phyloP scores from a whole-genome alignment of 1,140 invertebrate genomes.

The Lepidurus arcticus region DNA sequence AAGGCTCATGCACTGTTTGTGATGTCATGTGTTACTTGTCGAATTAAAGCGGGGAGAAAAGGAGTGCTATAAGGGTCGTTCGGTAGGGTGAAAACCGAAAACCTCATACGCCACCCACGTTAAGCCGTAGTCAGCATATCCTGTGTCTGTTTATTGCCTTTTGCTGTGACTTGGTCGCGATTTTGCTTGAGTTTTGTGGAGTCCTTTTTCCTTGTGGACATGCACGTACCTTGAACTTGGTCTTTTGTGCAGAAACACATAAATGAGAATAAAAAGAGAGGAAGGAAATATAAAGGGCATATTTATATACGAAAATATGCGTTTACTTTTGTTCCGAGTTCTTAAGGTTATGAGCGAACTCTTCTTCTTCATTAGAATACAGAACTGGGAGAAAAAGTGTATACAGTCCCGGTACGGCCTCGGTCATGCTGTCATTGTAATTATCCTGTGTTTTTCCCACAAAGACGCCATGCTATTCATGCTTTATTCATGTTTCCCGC shows the following conservation, averaged over 20 bases:
- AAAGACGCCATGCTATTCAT: conserved; percentile 11
- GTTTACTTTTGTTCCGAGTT: no score
- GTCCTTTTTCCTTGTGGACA: neutral
- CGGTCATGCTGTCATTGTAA: conserved; percentile 2
- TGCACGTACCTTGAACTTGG: neutral
- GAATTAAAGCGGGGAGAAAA: neutral
- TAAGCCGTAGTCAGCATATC: neutral
- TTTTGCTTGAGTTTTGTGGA: neutral
- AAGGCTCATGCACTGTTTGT: neutral
- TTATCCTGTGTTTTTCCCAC: conserved; percentile 10
- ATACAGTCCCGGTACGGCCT: neutral
- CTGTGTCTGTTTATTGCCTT: neutral
- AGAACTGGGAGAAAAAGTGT: neutral
- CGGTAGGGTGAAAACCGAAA: neutral
- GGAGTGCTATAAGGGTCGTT: neutral
- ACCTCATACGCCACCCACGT: neutral
- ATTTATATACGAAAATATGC: neutral
- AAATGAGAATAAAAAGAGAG: neutral
- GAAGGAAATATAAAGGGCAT: neutral
- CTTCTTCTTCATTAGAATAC: no score
- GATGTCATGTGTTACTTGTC: neutral
- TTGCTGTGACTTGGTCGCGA: neutral
- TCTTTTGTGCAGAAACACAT: neutral
- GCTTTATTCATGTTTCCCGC: conserved; percentile 18
- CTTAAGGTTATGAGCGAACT: no score